phyloP scores from a whole-genome alignment of 2,113 vertebrate species.

The Campylorhamphus procurvoides region DNA sequence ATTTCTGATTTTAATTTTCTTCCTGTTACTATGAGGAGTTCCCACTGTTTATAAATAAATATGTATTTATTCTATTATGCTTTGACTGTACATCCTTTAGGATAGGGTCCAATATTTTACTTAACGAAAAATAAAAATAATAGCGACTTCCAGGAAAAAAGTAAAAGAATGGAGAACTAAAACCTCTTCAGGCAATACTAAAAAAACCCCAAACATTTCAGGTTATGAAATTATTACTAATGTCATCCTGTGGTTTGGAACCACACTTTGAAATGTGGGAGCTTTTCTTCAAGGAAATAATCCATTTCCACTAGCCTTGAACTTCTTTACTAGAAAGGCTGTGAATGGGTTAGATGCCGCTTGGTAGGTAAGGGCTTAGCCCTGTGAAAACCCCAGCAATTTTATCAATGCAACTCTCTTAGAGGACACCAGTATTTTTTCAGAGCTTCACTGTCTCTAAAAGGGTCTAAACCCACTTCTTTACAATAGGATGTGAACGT shows the following conservation, averaged over 20 bases:
- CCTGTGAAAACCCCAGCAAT: not conserved
- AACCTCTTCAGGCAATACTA: not conserved
- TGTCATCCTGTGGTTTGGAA: not conserved
- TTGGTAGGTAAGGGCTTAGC: not conserved
- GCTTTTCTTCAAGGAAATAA: not conserved
- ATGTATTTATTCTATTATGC: not conserved
- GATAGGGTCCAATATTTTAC: not conserved
- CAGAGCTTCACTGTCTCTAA: not conserved
- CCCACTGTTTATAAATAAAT: not conserved
- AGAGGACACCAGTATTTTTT: not conserved
- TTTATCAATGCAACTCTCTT: not conserved
- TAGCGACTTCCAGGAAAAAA: not conserved
- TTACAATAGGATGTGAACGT: not conserved
- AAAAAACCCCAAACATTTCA: not conserved
- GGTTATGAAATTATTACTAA: not conserved
- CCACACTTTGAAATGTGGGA: not conserved
- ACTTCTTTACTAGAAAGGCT: not conserved
- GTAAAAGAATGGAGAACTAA: not conserved
- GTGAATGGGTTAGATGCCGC: not conserved
- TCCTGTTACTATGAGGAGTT: not conserved
- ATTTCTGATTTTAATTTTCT: conserved; percentile 2
- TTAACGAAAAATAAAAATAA: not conserved
- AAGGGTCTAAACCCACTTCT: not conserved
- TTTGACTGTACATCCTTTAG: not conserved
- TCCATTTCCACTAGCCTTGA: not conserved